Base-by-base conservation (phyloP, 2,113 vertebrate species). In the Stegostoma tigrinum region DNA sequence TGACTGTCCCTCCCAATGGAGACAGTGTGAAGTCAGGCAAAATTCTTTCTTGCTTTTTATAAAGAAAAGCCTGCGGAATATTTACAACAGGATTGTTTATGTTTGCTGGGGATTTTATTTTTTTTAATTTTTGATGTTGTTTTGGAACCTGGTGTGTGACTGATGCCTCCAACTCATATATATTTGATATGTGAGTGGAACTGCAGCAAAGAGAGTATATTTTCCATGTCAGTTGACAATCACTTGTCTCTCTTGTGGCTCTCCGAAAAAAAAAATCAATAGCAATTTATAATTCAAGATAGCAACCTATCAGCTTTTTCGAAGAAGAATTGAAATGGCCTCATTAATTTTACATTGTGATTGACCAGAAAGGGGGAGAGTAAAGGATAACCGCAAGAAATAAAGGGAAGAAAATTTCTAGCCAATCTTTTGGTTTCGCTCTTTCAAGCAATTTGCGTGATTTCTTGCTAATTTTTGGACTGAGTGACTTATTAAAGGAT, bases 281-380 rank as follows among this genome's bases (percentile, higher is more conserved):
- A 91, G 55, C 61, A 66, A 91, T 91, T 91, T 91, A 91, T 66
- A 91, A 91, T 91, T 91, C 61, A 64, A 42, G 55, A 91, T 38
- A 66, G 89, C 61, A 66, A 66, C 55, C 61, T 23, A 38, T 66
- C 89, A 66, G 89, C 15, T 91, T 91, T 64, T 91, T 5, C 55
- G n/a, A 61, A 66, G 55, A 64, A 66, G 89, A 19, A 42, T 42
- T 21, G 89, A 91, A 61, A n/a, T 30, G 21, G 30, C 55, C 61
- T 91, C 89, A 91, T 91, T 91, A 91, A 91, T 91, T 91, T 91
- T 91, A 91, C 61, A 91, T 91, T 91, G 61, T 21, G 89, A 38
- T 38, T 17, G 89, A 66, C 34, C 30, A 75, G 19, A 24, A 3
- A 24, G 68, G 68, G 72, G 38, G 78, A 1, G 48, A 19, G 34